Base-by-base conservation (phyloP, 2,797 vertebrate species). In the Chelon auratus region DNA sequence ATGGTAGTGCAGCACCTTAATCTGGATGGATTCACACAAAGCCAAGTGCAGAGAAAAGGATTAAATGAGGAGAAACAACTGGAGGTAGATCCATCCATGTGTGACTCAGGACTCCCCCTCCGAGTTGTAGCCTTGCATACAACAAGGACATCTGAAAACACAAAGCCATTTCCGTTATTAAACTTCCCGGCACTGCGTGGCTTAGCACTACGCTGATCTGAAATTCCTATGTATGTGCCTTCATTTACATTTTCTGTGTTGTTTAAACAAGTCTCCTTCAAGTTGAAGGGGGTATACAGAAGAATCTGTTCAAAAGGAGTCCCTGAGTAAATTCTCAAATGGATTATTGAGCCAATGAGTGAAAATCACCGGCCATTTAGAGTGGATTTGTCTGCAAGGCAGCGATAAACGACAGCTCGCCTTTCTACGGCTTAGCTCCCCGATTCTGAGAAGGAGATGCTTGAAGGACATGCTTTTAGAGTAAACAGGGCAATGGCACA, bases 311-410 rank as follows among this genome's bases (percentile, higher is more conserved):
- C 54, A 87, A 87, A 91, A 84, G 66, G 33, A 69, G 83, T 89
- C 87, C 78, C 84, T 72, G 86, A 87, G 85, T 92, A 92, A 92
- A 92, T 91, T 91, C 84, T 89, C 90, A 75, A 87, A 86, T 87
- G 92, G 93, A 94, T 95, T 94, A 94, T 93, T 90, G 87, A 88
- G 78, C 86, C 92, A 90, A 88, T 87, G 88, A 93, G 90, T 74
- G 86, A 86, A 92, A 92, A 92, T 93, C 91, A 88, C 67, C 78
- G 76, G 80, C 88, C 89, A 87, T 93, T 93, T 93, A 89, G 86
- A 92, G 89, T 92, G 93, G 94, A 95, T 95, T 94, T 94, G 93
- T 94, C 94, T 95, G 94, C 66, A 50, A 86, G 89, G 83, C 84
- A 68, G 89, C 73, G 93, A 95, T 94, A 95, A 95, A 94, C 83